Conservation (phyloP, 1,140 invertebrate genomes). For the Heliothis subflexa region DNA sequence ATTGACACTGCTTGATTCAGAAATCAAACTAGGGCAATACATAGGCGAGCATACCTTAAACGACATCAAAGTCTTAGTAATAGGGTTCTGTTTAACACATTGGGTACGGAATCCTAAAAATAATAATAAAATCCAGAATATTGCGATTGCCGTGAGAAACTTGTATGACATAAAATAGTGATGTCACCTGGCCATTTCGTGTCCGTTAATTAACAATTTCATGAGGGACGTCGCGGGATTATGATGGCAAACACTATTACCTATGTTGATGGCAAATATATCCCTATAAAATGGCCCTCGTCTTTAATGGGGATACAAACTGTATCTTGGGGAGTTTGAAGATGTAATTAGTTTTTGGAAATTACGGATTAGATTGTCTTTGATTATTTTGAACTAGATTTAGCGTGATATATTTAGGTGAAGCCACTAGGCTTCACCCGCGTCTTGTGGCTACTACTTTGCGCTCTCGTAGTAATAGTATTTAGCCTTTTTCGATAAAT, state of each 20-base stretch:
- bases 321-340: conserved; percentile 1
- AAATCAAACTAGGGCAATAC: too few relatives aligned
- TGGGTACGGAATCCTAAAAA: too few relatives aligned
- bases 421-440: too few relatives aligned
- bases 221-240: conserved; percentile 65
- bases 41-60: too few relatives aligned
- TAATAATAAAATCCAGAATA: too few relatives aligned
- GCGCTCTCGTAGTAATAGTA: too few relatives aligned
- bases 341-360: conserved; percentile 4
- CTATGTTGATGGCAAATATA: conserved; percentile 64
- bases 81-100: too few relatives aligned
- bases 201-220: conserved; percentile 75
- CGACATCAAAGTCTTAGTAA: too few relatives aligned
- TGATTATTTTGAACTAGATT: background rate
- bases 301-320: conserved; percentile 9
- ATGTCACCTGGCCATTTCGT: conserved; percentile 14
- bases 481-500: too few relatives aligned
- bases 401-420: too few relatives aligned
- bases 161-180: conserved; percentile 13
- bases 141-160: background rate
- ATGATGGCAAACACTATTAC: conserved; percentile 61
- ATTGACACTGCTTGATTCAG: too few relatives aligned
- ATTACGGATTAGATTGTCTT: conserved; percentile 2
- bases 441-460: too few relatives aligned
- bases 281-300: conserved; percentile 58